Base-by-base conservation (phyloP, 2,888 invertebrate genomes). In the Andrena trimmerana region DNA sequence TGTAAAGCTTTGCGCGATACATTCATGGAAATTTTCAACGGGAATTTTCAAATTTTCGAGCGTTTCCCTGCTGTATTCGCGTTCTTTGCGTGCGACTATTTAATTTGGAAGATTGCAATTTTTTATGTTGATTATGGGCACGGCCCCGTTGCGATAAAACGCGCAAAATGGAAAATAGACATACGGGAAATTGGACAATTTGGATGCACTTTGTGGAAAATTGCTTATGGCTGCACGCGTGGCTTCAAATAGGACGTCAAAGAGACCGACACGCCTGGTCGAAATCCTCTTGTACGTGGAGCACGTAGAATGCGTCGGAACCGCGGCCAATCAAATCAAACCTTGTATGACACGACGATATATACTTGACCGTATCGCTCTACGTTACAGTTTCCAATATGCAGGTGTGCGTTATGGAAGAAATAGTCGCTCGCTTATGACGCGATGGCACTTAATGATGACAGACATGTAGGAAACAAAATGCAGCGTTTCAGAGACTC, bases 271-370 rank as follows among this genome's bases (percentile, higher is more conserved):
- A 57, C 59, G 67, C 78, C 60, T 67, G 63, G 59, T 71, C 63
- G 75, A 60, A 78, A 69, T 52, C 67, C 63, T 42, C 78, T 83
- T 72, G 68, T 72, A 52, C 31, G 52, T 78, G 20, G 54, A 73
- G 57, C 57, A 75, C 57, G 63, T 75, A 82, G 75, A 78, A 83
- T 63, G 62, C 50, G 52, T 54, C 42, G 29, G 73, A 69, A 67
- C 75, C 72, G 36, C 72, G 29, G 31, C 42, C 75, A 80, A 83
- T 77, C 73, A 72, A 83, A 83, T 83, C 81, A 81, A 78, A 78
- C 52, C 72, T 69, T 68, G 65, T 54, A 69, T 60, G 80, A 69
- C 72, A 81, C 8, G 72, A 73, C 69, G 77, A 66, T 73, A 76
- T 66, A 72, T 76, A 81, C 72, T 66, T 69, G 52, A 59, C 16